Percentiles rank a stretch among this genome's conserved stretches.
Conservation (phyloP, 1,140 invertebrate species). For the Amyelois transitella region DNA sequence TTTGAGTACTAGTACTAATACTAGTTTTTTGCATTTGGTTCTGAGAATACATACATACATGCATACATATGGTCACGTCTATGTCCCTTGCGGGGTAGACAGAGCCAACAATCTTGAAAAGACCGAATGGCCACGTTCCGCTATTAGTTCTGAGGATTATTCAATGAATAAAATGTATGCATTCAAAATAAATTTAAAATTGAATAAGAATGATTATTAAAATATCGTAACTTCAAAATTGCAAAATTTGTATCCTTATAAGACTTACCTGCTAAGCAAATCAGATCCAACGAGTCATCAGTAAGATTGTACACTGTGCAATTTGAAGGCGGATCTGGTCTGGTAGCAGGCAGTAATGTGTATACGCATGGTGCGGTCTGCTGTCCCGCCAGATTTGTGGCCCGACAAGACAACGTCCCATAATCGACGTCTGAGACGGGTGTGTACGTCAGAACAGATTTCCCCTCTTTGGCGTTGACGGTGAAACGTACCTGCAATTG, state of each 20-base stretch:
- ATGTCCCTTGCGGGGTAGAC: too few relatives aligned
- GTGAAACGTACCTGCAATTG: conserved; percentile 71
- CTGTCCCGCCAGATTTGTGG: conserved; percentile 80
- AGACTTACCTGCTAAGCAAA: conserved; percentile 58
- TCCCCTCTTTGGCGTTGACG: conserved; percentile 76
- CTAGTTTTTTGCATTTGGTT: too few relatives aligned
- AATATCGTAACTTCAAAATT: background rate
- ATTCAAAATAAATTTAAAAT: too few relatives aligned
- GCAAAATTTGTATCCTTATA: background rate
- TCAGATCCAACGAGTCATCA: conserved; percentile 81
- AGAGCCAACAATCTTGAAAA: too few relatives aligned
- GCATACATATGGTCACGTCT: too few relatives aligned
- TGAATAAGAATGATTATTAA: background rate
- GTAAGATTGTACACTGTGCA: conserved; percentile 88
- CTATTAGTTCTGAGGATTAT: too few relatives aligned
- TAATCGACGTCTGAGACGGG: conserved; percentile 86
- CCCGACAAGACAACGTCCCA: conserved; percentile 80
- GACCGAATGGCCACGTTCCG: too few relatives aligned
- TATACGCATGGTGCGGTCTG: conserved; percentile 81
- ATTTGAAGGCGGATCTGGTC: conserved; percentile 85
- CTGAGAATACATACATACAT: too few relatives aligned
- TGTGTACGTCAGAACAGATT: conserved; percentile 85
- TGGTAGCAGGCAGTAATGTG: conserved; percentile 82
- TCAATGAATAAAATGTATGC: too few relatives aligned
- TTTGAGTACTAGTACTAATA: too few relatives aligned